Evolutionary conservation across 1,140 invertebrate species (phyloP).

Genomic region (Drosophila athabasca): DNA sequence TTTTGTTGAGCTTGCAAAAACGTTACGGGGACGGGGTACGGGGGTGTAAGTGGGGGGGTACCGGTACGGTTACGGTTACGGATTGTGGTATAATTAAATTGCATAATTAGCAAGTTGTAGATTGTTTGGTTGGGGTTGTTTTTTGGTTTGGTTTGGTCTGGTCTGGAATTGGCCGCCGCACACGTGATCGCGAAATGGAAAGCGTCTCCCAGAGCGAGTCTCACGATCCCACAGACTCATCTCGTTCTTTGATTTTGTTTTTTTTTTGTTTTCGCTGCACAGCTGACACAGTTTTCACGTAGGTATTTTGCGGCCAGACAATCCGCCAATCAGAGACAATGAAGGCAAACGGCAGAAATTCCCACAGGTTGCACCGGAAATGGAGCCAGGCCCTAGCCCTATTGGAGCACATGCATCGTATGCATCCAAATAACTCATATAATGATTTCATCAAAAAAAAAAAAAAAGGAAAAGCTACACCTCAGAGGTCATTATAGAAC

Average conservation of each 20-base stretch:
- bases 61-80: too few species aligned
- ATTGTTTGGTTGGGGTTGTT: constrained; percentile 3
- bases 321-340: constrained; percentile 17
- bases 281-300: constrained; percentile 58
- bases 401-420: not conserved
- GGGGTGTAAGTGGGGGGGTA: too few species aligned
- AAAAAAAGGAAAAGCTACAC: constrained; percentile 14
- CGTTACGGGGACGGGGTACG: too few species aligned
- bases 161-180: constrained; percentile 21
- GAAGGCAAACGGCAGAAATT: constrained; percentile 40
- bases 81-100: constrained; percentile 52
- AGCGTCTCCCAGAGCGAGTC: constrained; percentile 23
- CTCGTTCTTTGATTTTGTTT: constrained; percentile 1
- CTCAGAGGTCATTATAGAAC: constrained; percentile 27
- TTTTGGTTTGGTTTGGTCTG: constrained; percentile 12
- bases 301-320: constrained; percentile 11
- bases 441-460: constrained; percentile 48
- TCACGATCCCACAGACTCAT: constrained; percentile 8
- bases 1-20: too few species aligned
- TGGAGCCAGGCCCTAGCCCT: not conserved
- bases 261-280: constrained; percentile 9
- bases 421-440: constrained; percentile 11
- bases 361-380: constrained; percentile 57
- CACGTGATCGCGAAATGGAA: constrained; percentile 76
- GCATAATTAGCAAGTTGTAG: constrained; percentile 68